A percentile compares a stretch with the other conserved stretches of the same genome.
phyloP scores from a whole-genome alignment of 2,113 vertebrate genomes.

The Dasypus novemcinctus region DNA sequence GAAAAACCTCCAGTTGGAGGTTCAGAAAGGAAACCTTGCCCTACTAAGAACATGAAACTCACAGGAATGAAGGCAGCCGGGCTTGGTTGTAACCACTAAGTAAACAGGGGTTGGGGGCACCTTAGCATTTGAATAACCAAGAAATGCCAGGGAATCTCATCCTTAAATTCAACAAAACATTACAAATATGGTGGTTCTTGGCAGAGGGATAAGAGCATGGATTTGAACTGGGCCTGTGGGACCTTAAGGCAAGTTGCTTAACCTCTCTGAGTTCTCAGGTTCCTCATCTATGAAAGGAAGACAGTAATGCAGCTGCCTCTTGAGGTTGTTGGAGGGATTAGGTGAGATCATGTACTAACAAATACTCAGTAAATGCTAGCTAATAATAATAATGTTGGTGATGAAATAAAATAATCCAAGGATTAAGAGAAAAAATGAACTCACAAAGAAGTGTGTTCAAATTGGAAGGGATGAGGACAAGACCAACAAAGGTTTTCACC shows the following conservation, averaged over 20 bases:
- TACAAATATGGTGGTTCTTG: background rate
- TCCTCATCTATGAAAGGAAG: conserved; percentile 6
- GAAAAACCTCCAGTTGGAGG: background rate
- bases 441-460: background rate
- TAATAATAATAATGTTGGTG: background rate
- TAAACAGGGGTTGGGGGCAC: background rate
- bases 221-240: background rate
- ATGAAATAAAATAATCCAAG: background rate
- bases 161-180: background rate
- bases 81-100: background rate
- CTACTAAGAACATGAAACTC: background rate
- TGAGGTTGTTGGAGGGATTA: background rate
- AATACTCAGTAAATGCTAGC: conserved; percentile 9
- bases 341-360: background rate
- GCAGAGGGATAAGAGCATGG: background rate
- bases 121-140: background rate
- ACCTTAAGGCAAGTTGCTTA: background rate
- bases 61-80: background rate
- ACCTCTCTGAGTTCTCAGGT: background rate
- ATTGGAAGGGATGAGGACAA: background rate
- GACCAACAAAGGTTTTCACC: background rate
- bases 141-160: background rate
- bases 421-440: background rate
- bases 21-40: background rate
- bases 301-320: background rate